phyloP scores from a whole-genome alignment of 2,888 invertebrate species.

The Agelastica alni region DNA sequence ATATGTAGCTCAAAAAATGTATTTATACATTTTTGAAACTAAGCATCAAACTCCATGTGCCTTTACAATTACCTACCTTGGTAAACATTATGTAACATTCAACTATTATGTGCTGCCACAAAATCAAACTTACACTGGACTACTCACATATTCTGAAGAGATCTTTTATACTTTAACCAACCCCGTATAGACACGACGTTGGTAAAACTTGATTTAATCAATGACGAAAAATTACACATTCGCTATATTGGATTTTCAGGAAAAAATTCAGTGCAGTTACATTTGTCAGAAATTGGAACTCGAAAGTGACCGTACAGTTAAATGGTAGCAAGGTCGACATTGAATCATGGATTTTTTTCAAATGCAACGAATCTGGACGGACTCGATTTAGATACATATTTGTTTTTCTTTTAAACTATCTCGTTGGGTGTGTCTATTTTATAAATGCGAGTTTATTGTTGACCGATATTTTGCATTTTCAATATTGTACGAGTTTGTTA shows the following conservation, averaged over 20 bases:
- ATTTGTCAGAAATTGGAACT: constrained; percentile 2
- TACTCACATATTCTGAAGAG: constrained; percentile 28
- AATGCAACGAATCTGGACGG: neutral
- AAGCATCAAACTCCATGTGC: too few species aligned
- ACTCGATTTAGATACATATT: neutral
- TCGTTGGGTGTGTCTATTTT: constrained; percentile 18
- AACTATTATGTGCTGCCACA: constrained; percentile 34
- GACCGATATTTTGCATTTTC: too few species aligned
- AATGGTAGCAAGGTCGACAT: constrained; percentile 42
- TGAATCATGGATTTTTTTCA: constrained; percentile 27
- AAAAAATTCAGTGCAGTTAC: constrained; percentile 30
- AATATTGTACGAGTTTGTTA: too few species aligned
- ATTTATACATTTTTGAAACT: too few species aligned
- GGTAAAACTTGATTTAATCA: constrained; percentile 35
- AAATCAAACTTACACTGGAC: constrained; percentile 44
- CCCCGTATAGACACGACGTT: constrained; percentile 35
- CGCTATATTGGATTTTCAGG: constrained; percentile 30
- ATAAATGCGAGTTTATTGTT: too few species aligned
- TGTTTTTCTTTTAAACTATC: constrained; percentile 5
- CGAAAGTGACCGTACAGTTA: constrained; percentile 21
- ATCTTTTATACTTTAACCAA: constrained; percentile 46
- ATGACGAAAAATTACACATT: constrained; percentile 35
- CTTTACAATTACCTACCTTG: constrained; percentile 42
- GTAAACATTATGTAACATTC: constrained; percentile 44
- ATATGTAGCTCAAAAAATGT: too few species aligned